Evolutionary conservation across 2,888 invertebrate genomes (phyloP).

Genomic region (Corbicula japonica): DNA sequence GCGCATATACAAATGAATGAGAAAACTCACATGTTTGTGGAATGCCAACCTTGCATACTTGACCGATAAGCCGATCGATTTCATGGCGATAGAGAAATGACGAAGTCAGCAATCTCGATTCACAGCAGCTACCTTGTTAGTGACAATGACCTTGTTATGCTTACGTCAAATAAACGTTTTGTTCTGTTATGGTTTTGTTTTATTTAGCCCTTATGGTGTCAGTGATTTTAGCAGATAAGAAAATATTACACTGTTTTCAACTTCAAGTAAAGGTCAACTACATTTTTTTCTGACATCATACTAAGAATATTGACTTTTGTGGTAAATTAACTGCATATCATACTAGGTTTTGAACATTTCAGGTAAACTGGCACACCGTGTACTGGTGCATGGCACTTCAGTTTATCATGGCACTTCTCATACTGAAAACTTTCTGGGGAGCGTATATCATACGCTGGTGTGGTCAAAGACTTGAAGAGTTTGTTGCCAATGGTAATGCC

Average conservation of each 20-base stretch:
- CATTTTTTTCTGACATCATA: background rate
- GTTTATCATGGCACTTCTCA: conserved; percentile 89
- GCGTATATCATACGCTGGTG: conserved; percentile 91
- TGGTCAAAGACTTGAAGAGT: conserved; percentile 91
- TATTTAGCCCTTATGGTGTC: no score
- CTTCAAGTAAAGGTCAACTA: background rate
- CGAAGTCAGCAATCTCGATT: no score
- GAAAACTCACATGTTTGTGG: no score
- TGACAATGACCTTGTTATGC: no score
- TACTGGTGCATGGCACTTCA: conserved; percentile 93
- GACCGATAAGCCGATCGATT: no score
- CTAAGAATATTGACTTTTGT: background rate
- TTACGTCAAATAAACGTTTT: no score
- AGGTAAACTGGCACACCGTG: conserved; percentile 91
- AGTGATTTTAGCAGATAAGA: background rate
- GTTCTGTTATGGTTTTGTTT: no score
- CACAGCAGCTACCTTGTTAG: no score
- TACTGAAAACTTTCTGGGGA: conserved; percentile 77
- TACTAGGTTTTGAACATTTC: background rate
- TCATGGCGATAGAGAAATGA: no score
- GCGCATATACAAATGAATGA: no score
- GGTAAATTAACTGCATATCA: background rate
- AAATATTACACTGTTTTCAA: background rate
- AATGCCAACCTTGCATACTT: no score
- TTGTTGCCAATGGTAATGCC: conserved; percentile 92